A percentile compares a stretch with the other conserved stretches of the same genome.
These are phyloP conservation scores for Dissostichus mawsoni DNA, from an alignment of 2,113 vertebrate genomes.

Conservation along the genomic window DNA sequence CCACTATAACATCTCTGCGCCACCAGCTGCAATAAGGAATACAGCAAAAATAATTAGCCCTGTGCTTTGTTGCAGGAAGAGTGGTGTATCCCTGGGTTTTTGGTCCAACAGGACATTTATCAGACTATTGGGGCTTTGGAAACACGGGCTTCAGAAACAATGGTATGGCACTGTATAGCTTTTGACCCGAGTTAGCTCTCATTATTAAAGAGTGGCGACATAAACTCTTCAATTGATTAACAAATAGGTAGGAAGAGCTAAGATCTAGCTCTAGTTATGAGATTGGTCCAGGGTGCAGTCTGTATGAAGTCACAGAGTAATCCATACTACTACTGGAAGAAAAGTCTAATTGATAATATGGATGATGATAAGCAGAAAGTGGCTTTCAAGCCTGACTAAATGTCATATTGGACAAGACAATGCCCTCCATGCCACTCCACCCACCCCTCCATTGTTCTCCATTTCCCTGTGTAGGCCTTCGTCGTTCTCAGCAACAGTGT, in stretches of 20 bases:
- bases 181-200: background rate
- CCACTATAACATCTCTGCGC: too few species aligned
- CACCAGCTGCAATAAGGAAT: too few species aligned
- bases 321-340: background rate
- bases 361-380: background rate
- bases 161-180: background rate
- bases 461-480: background rate
- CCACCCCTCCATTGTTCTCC: background rate
- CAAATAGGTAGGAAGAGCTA: background rate
- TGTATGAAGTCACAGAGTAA: background rate
- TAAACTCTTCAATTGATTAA: background rate
- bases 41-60: too few species aligned
- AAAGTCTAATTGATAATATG: background rate
- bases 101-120: too few species aligned
- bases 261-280: background rate
- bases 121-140: too few species aligned
- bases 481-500: constrained; percentile 12
- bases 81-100: too few species aligned
- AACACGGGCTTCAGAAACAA: background rate
- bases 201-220: background rate
- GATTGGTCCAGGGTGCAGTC: background rate
- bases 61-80: too few species aligned
- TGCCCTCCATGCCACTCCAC: background rate
- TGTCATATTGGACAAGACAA: background rate
- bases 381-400: background rate